Conservation (phyloP, 2,888 invertebrate species). For the Ceramica pisi region DNA sequence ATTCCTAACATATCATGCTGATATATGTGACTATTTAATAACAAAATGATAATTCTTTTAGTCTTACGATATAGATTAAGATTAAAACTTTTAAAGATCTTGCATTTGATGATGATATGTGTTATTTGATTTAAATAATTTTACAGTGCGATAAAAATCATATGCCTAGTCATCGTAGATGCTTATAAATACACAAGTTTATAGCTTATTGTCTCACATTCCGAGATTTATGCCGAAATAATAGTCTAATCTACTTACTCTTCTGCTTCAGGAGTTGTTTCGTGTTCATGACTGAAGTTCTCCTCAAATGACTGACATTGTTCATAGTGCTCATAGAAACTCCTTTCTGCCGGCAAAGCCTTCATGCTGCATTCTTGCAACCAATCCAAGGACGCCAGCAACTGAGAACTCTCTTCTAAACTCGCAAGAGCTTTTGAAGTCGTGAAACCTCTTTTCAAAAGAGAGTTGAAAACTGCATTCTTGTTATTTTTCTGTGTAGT, state of each 20-base stretch:
- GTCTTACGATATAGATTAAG: background rate
- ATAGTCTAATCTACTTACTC: no score
- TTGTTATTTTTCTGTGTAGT: conserved; percentile 80
- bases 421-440: conserved; percentile 76
- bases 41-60: background rate
- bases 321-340: conserved; percentile 81
- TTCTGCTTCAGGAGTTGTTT: conserved; percentile 67
- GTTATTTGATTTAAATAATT: background rate
- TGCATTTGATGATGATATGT: background rate
- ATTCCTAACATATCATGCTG: background rate
- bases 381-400: conserved; percentile 77
- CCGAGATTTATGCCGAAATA: no score
- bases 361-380: conserved; percentile 79
- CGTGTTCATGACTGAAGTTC: conserved; percentile 68
- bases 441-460: conserved; percentile 81
- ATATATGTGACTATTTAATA: background rate
- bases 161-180: conserved; percentile 2
- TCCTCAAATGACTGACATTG: conserved; percentile 81
- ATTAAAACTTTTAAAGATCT: background rate
- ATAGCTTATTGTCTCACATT: no score
- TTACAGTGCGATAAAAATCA: background rate
- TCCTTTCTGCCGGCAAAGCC: conserved; percentile 81
- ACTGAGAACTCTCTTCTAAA: conserved; percentile 71
- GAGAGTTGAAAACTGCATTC: conserved; percentile 76
- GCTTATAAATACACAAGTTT: no score